Base-by-base conservation (phyloP, 2,888 invertebrate species). In the Microchrysa polita region DNA sequence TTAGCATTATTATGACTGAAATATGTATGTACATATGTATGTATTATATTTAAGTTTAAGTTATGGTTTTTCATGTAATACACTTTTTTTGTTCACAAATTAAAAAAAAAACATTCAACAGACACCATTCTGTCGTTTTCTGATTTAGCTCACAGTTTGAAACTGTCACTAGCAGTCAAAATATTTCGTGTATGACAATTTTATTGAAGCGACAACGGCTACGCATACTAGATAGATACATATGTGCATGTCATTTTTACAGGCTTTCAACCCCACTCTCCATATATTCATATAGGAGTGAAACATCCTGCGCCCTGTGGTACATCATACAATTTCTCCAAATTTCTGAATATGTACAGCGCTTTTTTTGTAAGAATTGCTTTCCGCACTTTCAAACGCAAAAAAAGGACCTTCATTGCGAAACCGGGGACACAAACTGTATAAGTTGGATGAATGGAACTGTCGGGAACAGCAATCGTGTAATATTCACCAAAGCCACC, bases 101-200 rank as follows among this genome's bases (percentile, higher is more conserved):
- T n/a, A n/a, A n/a, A n/a, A n/a, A n/a, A n/a, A n/a, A n/a, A n/a
- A n/a, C n/a, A n/a, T 48, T 12, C 16, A 65, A 22, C 65, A 65
- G 18, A 14, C 23, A 65, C 23, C 48, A 44, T 44, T 65, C 16
- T 48, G 12, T 44, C 65, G 42, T 48, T 42, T 65, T 34, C 44
- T 48, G 65, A 65, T 65, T 65, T 65, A 48, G 65, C 48, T 65
- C 65, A 65, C 65, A 65, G 65, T 65, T 65, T 65, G 65, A 65
- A 65, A 65, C 65, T 65, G 65, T 65, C 65, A 65, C 65, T 65
- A 22, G 12, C 65, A 65, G 65, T 65, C 44, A 65, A 65, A 65
- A 65, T 65, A 65, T 34, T 65, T 65, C 65, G 65, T 65, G 65
- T 65, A 65, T 65, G 65, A 65, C 65, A 44, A 65, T 65, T 65